These are phyloP conservation scores for Engystomops pustulosus DNA, from an alignment of 2,113 vertebrate genomes.

Conservation along the genomic window DNA sequence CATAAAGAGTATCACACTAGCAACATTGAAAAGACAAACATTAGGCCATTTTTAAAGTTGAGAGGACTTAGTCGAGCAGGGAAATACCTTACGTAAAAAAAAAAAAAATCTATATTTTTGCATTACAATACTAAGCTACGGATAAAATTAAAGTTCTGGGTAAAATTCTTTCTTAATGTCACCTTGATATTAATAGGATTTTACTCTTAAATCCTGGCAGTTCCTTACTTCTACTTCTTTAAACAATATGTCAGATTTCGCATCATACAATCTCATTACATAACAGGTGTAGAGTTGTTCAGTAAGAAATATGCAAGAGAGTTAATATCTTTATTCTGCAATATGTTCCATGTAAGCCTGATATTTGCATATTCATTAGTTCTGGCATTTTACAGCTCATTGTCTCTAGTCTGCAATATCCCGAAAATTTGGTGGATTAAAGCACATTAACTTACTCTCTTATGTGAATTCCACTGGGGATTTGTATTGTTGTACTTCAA, in stretches of 20 bases:
- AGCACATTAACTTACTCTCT: conserved; percentile 55
- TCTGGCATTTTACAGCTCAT: conserved; percentile 56
- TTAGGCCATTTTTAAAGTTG: background rate
- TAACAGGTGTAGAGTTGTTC: conserved; percentile 39
- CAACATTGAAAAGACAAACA: background rate
- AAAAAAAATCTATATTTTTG: no score
- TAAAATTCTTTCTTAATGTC: background rate
- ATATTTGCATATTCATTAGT: conserved; percentile 59
- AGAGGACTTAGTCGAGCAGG: background rate
- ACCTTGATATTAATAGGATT: background rate
- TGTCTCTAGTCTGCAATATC: conserved; percentile 53
- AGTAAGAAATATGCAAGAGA: conserved; percentile 30
- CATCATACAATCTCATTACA: conserved; percentile 36
- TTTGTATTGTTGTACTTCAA: conserved; percentile 28
- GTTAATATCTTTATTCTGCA: conserved; percentile 52
- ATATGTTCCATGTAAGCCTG: conserved; percentile 52
- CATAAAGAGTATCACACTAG: no score
- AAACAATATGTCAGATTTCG: conserved; percentile 7
- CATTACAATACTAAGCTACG: background rate
- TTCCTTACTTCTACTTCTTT: background rate
- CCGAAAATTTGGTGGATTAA: conserved; percentile 55
- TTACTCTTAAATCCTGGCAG: background rate
- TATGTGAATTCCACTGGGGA: conserved; percentile 38
- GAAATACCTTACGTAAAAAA: no score
- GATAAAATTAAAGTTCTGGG: background rate